Evolutionary conservation across 2,113 vertebrate species (phyloP), one percentile per base, ranked within the genome.

Genomic region (Pomatostomus ruficeps): DNA sequence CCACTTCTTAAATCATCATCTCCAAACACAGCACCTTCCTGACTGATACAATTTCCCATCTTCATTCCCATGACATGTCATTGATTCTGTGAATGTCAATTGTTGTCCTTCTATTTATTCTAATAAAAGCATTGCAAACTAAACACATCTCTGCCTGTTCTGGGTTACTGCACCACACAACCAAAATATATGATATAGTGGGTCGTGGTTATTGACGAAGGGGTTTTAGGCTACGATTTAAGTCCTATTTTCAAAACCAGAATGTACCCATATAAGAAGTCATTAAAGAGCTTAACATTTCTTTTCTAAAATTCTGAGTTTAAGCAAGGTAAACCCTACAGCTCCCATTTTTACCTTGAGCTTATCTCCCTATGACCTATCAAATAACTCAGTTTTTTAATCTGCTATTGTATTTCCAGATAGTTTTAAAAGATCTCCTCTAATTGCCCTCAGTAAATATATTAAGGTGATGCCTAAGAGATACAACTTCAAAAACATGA

Each of bases 71-170:
- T 51, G n/a, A 87, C 19, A 35, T 57, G 31, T 36, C 12, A 62
- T 16, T 85, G 77, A 89, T 86, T 89, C 78, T 59, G 8, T 57
- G 61, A 85, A 72, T 65, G 66, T 51, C 68, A 74, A 1, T 51
- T 67, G 12, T 12, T 78, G 42, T 87, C 33, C 20, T 88, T 80
- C 80, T 96, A 92, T 95, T 95, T 96, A 95, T 96, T 95, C 89
- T 78, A 96, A 96, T 95, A 96, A 96, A 95, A 93, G 91, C 91
- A 95, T 91, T 71, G 81, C 93, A 95, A 81, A 91, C 14, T 23
- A 72, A 78, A 61, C 4, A 11, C 1, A 11, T 43, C 25, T 79
- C 48, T 81, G 18, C 5, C 14, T 89, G 1, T 48, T 87, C n/a
- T 72, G 51, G 18, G 6, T 78, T 85, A 67, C 20, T 0, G 4